phyloP scores from a whole-genome alignment of 2,113 vertebrate genomes.

The Gymnarchus niloticus region DNA sequence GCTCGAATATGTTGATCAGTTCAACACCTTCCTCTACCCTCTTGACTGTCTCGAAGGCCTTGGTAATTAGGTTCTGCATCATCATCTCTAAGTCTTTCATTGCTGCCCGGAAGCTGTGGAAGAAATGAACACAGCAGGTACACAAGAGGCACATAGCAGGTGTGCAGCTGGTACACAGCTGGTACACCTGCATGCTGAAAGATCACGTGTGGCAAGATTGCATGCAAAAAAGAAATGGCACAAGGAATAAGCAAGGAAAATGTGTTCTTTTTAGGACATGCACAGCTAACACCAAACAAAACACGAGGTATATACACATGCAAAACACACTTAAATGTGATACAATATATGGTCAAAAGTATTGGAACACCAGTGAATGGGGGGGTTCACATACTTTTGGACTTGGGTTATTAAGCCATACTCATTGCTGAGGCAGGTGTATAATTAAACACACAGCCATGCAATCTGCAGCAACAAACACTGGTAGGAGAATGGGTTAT shows the following conservation, averaged over 20 bases:
- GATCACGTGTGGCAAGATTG: constrained; percentile 19
- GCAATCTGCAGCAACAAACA: too few relatives aligned
- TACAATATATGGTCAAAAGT: too few relatives aligned
- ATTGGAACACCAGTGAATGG: too few relatives aligned
- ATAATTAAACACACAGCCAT: too few relatives aligned
- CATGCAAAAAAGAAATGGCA: constrained; percentile 23
- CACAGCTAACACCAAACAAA: too few relatives aligned
- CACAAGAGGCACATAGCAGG: neutral
- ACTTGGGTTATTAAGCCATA: too few relatives aligned
- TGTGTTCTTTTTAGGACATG: constrained; percentile 22
- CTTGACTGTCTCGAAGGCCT: constrained; percentile 63
- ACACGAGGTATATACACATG: constrained; percentile 16
- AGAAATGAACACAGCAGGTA: constrained; percentile 24
- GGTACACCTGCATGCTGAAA: neutral
- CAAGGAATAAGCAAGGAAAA: constrained; percentile 13
- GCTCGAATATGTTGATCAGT: constrained; percentile 70
- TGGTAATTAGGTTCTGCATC: constrained; percentile 71
- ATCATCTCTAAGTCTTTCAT: constrained; percentile 67
- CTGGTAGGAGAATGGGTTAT: too few relatives aligned
- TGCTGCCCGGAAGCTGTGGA: constrained; percentile 53
- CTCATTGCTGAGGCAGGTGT: too few relatives aligned
- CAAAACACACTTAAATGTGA: neutral
- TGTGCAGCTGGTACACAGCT: constrained; percentile 15
- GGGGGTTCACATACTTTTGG: too few relatives aligned
- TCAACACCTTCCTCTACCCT: constrained; percentile 68